Evolutionary conservation across 2,113 vertebrate species (phyloP).

Genomic region (Mus pahari): DNA sequence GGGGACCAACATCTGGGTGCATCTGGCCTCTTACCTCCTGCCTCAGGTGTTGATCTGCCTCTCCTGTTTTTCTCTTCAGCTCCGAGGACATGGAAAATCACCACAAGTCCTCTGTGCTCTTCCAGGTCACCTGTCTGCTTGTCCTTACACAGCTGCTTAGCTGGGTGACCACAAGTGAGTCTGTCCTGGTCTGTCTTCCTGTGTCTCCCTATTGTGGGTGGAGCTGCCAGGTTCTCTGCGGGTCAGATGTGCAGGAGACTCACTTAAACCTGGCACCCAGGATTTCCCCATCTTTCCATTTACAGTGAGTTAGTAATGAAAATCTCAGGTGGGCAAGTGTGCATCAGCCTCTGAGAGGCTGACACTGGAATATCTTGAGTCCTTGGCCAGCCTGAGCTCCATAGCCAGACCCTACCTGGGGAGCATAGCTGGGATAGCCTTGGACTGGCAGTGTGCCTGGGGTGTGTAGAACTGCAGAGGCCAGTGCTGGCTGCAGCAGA

Average conservation of each 20-base stretch:
- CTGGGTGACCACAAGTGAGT: not conserved
- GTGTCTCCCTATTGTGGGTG: not conserved
- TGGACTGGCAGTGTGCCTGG: not conserved
- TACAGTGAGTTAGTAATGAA: not conserved
- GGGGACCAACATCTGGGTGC: not conserved
- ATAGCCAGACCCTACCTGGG: too few species aligned
- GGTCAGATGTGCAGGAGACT: not conserved
- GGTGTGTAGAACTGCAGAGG: too few species aligned
- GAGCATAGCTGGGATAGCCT: not conserved
- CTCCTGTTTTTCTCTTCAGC: not conserved
- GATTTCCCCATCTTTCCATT: not conserved
- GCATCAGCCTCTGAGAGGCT: too few species aligned
- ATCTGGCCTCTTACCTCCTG: not conserved
- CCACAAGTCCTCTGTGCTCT: fast-evolving
- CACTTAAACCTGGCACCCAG: not conserved
- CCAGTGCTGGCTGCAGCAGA: too few species aligned
- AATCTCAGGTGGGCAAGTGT: not conserved
- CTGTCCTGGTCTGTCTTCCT: too few species aligned
- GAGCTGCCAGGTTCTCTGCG: not conserved
- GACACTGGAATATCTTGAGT: not conserved
- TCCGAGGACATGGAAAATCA: not conserved
- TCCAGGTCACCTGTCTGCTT: not conserved
- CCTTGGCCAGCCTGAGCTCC: not conserved
- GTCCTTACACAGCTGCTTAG: not conserved
- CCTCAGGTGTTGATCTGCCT: not conserved